phyloP scores from a whole-genome alignment of 2,113 vertebrate species.

The Alexandromys fortis region DNA sequence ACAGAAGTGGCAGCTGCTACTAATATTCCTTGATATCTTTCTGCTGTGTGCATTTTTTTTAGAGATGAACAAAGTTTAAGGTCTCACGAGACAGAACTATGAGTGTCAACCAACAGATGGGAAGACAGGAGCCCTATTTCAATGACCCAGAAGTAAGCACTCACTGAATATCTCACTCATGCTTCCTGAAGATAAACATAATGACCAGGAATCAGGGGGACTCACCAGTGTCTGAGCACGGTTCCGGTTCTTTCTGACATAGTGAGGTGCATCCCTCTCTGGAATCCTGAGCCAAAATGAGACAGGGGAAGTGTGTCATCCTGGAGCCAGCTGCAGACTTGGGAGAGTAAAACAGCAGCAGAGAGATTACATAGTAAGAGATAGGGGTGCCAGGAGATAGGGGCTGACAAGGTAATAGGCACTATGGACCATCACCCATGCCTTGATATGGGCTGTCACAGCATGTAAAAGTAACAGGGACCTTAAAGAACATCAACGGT shows the following conservation, averaged over 20 bases:
- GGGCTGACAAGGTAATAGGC: fast-evolving
- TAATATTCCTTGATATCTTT: not conserved
- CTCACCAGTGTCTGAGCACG: not conserved
- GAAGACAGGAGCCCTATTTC: not conserved
- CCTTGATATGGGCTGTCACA: not conserved
- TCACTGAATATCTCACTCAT: not conserved
- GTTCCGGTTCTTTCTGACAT: not conserved
- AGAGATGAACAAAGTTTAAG: not conserved
- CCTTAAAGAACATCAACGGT: not conserved
- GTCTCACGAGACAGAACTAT: not conserved
- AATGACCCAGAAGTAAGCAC: not conserved
- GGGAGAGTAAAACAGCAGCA: not conserved
- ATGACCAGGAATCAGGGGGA: not conserved
- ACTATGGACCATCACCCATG: not conserved
- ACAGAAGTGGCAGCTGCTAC: not conserved
- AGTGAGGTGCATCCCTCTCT: not conserved
- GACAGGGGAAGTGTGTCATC: not conserved
- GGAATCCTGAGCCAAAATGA: not conserved
- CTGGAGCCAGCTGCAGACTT: not conserved
- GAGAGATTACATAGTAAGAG: not conserved
- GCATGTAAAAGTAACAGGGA: not conserved
- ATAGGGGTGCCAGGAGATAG: not conserved
- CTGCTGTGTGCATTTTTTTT: not conserved
- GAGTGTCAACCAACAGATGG: not conserved
- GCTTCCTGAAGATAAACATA: not conserved